phyloP scores from a whole-genome alignment of 2,113 vertebrate species.

The Odocoileus hemionus region DNA sequence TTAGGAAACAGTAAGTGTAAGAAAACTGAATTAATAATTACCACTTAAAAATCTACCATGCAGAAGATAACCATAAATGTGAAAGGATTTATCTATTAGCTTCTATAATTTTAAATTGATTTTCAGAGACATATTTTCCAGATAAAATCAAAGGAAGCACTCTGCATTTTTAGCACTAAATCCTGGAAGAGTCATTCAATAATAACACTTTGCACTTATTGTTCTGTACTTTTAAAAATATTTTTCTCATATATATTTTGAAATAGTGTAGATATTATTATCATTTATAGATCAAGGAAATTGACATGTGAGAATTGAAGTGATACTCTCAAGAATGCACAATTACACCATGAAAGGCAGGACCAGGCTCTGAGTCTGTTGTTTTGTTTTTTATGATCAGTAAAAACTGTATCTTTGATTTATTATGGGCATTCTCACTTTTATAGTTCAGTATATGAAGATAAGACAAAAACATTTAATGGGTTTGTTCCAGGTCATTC shows the following conservation, averaged over 20 bases:
- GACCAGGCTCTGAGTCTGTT: not conserved
- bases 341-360: not conserved
- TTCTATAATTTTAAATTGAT: slow-evolving; percentile 25
- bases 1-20: not conserved
- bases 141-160: slow-evolving; percentile 27
- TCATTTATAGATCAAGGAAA: not conserved
- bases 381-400: not conserved
- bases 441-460: slow-evolving; percentile 8
- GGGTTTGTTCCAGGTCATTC: not conserved
- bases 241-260: not conserved
- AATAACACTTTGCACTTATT: not conserved
- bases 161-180: not conserved
- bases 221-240: not conserved
- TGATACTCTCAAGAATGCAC: not conserved
- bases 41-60: not conserved
- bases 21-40: slow-evolving; percentile 17
- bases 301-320: not conserved
- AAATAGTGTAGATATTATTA: not conserved
- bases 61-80: not conserved
- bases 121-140: slow-evolving; percentile 30
- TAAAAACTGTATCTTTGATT: slow-evolving; percentile 23
- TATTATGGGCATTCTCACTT: slow-evolving; percentile 7
- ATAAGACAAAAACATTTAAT: not conserved
- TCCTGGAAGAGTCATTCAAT: not conserved
- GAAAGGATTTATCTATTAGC: not conserved